Conservation (phyloP, 2,797 vertebrate genomes). For the Microctenopoma lineatum region DNA sequence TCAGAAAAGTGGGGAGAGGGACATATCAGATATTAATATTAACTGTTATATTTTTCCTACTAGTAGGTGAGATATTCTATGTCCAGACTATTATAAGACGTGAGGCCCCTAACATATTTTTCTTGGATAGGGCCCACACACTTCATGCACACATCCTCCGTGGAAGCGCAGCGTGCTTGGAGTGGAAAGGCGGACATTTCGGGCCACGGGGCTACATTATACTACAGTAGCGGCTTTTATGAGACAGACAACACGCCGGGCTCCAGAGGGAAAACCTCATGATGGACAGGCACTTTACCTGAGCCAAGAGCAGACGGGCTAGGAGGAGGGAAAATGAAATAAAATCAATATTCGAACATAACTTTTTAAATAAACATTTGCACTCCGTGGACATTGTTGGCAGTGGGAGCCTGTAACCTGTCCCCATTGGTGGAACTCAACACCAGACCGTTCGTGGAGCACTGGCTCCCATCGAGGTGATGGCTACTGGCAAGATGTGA, state of each 20-base stretch:
- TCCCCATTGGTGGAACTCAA: constrained; percentile 82
- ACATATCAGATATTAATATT: constrained; percentile 72
- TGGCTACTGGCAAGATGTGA: constrained; percentile 83
- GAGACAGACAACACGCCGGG: constrained; percentile 66
- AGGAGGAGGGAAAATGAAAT: constrained; percentile 77
- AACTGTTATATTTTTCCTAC: constrained; percentile 72
- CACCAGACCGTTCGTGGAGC: constrained; percentile 66
- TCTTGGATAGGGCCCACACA: constrained; percentile 73
- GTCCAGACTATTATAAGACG: constrained; percentile 76
- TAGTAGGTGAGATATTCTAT: constrained; percentile 76
- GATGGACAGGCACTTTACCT: constrained; percentile 70
- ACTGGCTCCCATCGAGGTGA: constrained; percentile 77
- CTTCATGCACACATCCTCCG: constrained; percentile 59
- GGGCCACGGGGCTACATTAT: constrained; percentile 68
- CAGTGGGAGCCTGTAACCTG: constrained; percentile 76
- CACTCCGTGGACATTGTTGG: constrained; percentile 82
- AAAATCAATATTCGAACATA: constrained; percentile 85
- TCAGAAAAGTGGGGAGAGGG: constrained; percentile 56
- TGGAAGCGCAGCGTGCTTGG: constrained; percentile 60
- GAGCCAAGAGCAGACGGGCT: constrained; percentile 64
- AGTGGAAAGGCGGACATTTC: constrained; percentile 57
- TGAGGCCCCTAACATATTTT: constrained; percentile 75
- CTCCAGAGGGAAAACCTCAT: constrained; percentile 58
- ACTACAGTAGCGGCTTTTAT: constrained; percentile 72
- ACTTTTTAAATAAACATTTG: constrained; percentile 88